Evolutionary conservation across 2,888 invertebrate species (phyloP).

Genomic region (Mythimna lalbum): DNA sequence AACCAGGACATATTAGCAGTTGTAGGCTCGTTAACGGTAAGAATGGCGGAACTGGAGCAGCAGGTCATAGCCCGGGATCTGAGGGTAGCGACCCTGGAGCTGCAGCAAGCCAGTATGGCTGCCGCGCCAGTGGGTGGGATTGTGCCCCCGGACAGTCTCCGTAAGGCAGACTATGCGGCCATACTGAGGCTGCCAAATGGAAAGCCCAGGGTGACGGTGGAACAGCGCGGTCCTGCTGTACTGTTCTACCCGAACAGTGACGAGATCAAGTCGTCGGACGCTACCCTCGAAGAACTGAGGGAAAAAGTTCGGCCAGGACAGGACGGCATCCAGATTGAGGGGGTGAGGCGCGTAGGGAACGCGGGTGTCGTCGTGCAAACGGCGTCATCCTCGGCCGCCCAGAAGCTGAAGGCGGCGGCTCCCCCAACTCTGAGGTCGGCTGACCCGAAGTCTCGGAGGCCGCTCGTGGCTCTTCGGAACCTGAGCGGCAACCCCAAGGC

Average conservation of each 20-base stretch:
- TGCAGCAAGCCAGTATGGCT: not conserved
- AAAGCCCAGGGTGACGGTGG: not conserved
- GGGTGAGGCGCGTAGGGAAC: not conserved
- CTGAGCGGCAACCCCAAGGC: accelerated
- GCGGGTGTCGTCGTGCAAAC: constrained; percentile 19
- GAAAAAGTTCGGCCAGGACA: not conserved
- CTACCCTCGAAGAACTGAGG: not conserved
- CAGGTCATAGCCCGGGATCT: too few relatives aligned
- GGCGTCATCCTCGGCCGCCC: not conserved
- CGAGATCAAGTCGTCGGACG: not conserved
- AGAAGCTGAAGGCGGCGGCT: accelerated
- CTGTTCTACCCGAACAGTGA: not conserved
- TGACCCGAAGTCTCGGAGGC: not conserved
- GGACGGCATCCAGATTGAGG: not conserved
- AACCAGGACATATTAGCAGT: too few relatives aligned
- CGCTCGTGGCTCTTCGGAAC: not conserved
- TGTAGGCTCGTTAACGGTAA: too few relatives aligned
- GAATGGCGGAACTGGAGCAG: too few relatives aligned
- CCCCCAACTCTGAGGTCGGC: accelerated
- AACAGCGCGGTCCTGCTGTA: not conserved
- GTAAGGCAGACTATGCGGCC: not conserved
- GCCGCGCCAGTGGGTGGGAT: accelerated
- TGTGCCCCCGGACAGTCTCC: too few relatives aligned
- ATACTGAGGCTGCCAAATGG: not conserved
- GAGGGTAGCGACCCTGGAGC: too few relatives aligned